Percentiles rank a stretch among this genome's conserved stretches.
These are phyloP conservation scores for Hippocampus mohnikei DNA, from an alignment of 2,113 vertebrate species.

Conservation along the genomic window DNA sequence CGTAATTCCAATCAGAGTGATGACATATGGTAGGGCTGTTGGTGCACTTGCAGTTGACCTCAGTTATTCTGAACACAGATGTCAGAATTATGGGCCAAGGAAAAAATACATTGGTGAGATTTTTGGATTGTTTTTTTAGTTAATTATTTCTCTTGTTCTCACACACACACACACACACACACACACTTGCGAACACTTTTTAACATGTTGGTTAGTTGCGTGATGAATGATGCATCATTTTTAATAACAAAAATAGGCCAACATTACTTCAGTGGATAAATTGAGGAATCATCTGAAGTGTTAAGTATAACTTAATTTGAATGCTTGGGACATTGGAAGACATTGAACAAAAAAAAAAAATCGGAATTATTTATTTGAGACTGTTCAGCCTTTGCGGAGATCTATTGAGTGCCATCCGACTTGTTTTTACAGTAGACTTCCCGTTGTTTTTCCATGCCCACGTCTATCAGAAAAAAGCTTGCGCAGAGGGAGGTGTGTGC, in stretches of 20 bases:
- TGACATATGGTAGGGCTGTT: conserved; percentile 18
- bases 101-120: too few relatives aligned
- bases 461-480: conserved; percentile 44
- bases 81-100: background rate
- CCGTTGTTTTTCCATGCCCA: conserved; percentile 31
- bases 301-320: background rate
- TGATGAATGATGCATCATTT: background rate
- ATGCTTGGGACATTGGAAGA: background rate
- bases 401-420: background rate
- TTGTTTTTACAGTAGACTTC: conserved; percentile 21
- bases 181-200: too few relatives aligned
- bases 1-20: conserved; percentile 36
- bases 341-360: too few relatives aligned
- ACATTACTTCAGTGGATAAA: background rate
- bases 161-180: too few relatives aligned
- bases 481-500: conserved; percentile 28
- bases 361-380: background rate
- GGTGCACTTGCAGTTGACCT: conserved; percentile 1
- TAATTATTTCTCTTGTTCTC: too few relatives aligned
- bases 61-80: background rate
- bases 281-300: background rate
- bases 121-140: too few relatives aligned
- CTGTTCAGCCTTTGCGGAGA: background rate
- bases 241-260: background rate
- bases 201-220: too few relatives aligned